Percentiles rank a stretch among this genome's conserved stretches.
phyloP scores from a whole-genome alignment of 2,113 vertebrate species.

The Anoplopoma fimbria region DNA sequence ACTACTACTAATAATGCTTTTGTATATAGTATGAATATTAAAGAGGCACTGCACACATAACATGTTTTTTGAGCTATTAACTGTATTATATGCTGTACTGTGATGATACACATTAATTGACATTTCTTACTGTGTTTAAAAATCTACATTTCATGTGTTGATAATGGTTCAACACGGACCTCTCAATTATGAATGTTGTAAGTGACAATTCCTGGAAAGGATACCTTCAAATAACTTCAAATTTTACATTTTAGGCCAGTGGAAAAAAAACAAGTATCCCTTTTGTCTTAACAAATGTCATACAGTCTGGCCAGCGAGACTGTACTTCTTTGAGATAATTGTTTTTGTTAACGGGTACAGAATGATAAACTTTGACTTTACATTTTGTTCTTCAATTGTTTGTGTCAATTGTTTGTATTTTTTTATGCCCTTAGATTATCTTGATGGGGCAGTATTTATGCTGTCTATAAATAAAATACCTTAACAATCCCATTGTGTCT shows the following conservation, averaged over 20 bases:
- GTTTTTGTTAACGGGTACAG: not conserved
- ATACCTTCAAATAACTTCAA: no score
- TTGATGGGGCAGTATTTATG: not conserved
- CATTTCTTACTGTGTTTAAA: no score
- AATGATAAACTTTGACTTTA: not conserved
- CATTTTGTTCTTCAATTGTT: not conserved
- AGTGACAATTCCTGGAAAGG: no score
- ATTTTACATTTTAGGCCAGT: not conserved
- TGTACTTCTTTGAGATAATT: not conserved
- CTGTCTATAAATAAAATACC: not conserved
- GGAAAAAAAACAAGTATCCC: not conserved
- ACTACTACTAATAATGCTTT: no score
- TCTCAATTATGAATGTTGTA: no score
- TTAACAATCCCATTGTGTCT: not conserved
- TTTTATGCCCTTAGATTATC: not conserved
- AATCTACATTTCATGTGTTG: not conserved
- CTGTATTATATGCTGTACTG: no score
- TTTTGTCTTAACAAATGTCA: no score
- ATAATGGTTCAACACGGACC: not conserved
- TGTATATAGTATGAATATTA: no score
- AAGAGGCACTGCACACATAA: no score
- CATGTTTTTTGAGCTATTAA: no score
- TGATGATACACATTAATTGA: no score
- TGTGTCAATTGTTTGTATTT: not conserved
- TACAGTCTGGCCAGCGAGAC: no score